Evolutionary conservation across 2,888 invertebrate species (phyloP), one percentile per base, ranked within the genome.

Genomic region (Ischnura elegans): DNA sequence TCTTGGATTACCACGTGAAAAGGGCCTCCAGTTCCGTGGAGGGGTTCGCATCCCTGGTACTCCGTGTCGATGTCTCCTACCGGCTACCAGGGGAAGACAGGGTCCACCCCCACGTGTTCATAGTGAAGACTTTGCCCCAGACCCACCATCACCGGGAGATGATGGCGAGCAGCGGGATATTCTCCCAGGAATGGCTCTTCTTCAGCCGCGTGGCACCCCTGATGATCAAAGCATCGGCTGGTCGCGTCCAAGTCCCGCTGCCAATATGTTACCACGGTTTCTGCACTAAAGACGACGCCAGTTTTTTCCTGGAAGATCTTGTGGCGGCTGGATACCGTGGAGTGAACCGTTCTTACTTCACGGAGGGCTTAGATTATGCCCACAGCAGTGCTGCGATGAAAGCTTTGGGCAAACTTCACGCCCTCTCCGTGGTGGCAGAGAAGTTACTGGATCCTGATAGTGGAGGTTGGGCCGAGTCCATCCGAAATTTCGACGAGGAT

Each of bases 31-130:
- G 51, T 36, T 47, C 93, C 46, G 45, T 93, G 13, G 66, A 93
- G 43, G 93, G 93, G 19, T 93, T 93, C 13, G 29, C 76, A 16
- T 93, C 93, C 13, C 43, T 76, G 29, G 76, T 93, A n/a, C 93
- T 93, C 29, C 16, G 61, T 13, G 46, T 93, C 66, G 43, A n/a
- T 13, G 76, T 76, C 76, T 29, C 45, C 42, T 87, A 87, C 51
- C 51, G 42, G 6, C 66, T 93, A 10, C 76, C 76, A 3, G 76
- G 76, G 3, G 16, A 93, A 2, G 19, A 42, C 76, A 21, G 42
- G 16, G 8, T 10, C 36, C 3, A 61, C 16, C 13, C 76, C 29
- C 76, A 76, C n/a, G 47, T 29, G 0, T 46, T 93, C n/a, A 46
- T 93, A 36, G 93, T 85, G 36, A 93, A 93, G 46, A 45, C 66